Percentiles rank a stretch among this genome's conserved stretches.
Conservation (phyloP, 37 sponge, comb jelly and placozoan species). For the Aplysina aerophoba region DNA sequence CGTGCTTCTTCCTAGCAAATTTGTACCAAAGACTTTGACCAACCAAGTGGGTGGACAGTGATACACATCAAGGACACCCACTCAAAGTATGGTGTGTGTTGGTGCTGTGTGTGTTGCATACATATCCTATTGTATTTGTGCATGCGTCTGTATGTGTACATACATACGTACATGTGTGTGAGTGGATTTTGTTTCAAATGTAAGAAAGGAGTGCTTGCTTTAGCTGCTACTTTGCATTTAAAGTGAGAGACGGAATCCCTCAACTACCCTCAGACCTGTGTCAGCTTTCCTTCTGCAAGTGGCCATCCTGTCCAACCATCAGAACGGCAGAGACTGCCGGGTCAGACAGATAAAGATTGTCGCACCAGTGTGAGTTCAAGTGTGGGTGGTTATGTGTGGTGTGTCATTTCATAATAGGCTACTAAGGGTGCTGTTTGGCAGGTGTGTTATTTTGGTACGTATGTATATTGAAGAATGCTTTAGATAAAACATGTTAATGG, state of each 20-base stretch:
- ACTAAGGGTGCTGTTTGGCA: too few relatives aligned
- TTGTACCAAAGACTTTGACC: conserved; percentile 65
- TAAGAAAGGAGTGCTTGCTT: neutral
- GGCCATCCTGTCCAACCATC: conserved; percentile 88
- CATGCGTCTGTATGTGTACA: conserved; percentile 1
- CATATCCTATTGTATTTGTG: conserved; percentile 2
- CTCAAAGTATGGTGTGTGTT: conserved; percentile 1
- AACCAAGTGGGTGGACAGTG: conserved; percentile 89
- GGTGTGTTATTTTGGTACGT: too few relatives aligned
- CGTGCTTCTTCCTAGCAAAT: conserved; percentile 53
- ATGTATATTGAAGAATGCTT: too few relatives aligned
- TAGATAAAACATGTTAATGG: too few relatives aligned
- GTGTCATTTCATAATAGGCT: neutral
- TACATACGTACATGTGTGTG: neutral
- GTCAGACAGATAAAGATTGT: conserved; percentile 85
- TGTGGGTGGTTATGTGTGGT: neutral
- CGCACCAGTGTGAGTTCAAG: conserved; percentile 63
- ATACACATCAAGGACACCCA: conserved; percentile 58
- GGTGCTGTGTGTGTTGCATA: conserved; percentile 29
- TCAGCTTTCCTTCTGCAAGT: conserved; percentile 85
- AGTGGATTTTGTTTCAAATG: neutral
- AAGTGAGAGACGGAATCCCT: too few relatives aligned
- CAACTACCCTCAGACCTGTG: conserved; percentile 37
- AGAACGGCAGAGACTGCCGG: conserved; percentile 96
- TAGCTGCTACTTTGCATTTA: too few relatives aligned